These are phyloP conservation scores for Apoderus coryli DNA, from an alignment of 2,888 invertebrate genomes.

Conservation along the genomic window DNA sequence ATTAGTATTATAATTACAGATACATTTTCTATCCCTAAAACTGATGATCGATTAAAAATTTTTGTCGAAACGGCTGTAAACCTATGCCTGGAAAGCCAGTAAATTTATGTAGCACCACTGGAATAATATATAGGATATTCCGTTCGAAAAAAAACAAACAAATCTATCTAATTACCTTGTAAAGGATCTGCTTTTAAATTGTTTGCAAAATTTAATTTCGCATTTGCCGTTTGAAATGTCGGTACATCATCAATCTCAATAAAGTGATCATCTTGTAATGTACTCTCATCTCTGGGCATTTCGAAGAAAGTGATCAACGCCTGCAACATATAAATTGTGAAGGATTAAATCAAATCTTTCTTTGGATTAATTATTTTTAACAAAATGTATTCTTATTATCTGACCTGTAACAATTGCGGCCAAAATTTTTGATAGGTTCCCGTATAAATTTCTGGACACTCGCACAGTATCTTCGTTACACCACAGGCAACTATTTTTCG, in stretches of 20 bases:
- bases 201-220: slow-evolving; percentile 75
- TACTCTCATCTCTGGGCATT: slow-evolving; percentile 68
- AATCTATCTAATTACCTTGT: slow-evolving; percentile 35
- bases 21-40: no score
- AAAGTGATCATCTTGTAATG: slow-evolving; percentile 73
- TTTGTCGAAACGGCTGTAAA: no score
- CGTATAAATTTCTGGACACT: slow-evolving; percentile 51
- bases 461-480: slow-evolving; percentile 69
- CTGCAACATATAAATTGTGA: slow-evolving; percentile 31
- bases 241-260: slow-evolving; percentile 76
- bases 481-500: slow-evolving; percentile 87
- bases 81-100: no score
- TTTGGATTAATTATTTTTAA: slow-evolving; percentile 5
- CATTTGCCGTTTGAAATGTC: slow-evolving; percentile 78
- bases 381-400: no score
- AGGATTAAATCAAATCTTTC: neutral
- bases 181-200: slow-evolving; percentile 61
- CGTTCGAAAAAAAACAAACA: neutral
- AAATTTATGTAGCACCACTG: no score
- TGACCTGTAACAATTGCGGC: slow-evolving; percentile 45
- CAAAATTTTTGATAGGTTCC: slow-evolving; percentile 51
- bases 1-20: no score
- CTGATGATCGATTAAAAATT: no score
- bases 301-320: slow-evolving; percentile 78
- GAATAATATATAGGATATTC: no score